These are phyloP conservation scores for Mamestra brassicae DNA, from an alignment of 2,888 invertebrate species.

Conservation along the genomic window DNA sequence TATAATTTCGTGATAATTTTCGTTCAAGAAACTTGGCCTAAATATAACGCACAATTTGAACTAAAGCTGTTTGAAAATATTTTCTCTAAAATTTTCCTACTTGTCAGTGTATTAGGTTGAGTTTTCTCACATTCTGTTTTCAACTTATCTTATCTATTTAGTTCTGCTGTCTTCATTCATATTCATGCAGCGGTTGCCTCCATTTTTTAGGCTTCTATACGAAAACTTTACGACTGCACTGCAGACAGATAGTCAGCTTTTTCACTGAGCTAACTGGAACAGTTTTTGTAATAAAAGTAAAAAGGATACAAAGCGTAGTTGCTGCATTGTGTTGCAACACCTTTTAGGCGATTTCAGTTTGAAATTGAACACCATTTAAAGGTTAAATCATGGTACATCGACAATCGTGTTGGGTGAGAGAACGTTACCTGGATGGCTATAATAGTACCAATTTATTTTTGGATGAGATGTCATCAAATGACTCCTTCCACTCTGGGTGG, in stretches of 20 bases:
- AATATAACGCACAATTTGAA: not conserved
- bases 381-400: not conserved
- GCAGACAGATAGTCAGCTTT: not conserved
- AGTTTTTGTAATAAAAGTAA: not conserved
- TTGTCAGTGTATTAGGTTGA: not conserved
- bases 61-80: not conserved
- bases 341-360: not conserved
- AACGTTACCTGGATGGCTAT: no score
- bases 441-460: no score
- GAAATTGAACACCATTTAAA: not conserved
- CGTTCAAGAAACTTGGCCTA: no score
- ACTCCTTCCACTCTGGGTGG: no score
- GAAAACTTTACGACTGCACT: constrained; percentile 12
- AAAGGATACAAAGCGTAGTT: not conserved
- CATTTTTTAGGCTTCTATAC: constrained; percentile 17
- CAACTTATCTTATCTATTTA: constrained; percentile 14
- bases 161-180: constrained; percentile 11
- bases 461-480: no score
- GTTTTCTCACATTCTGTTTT: not conserved
- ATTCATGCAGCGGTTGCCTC: not conserved
- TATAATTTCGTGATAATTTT: no score
- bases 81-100: not conserved
- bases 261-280: not conserved
- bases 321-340: not conserved
- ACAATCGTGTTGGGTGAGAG: not conserved